Base-by-base conservation (phyloP, 1,140 invertebrate genomes). In the Ooceraea biroi region DNA sequence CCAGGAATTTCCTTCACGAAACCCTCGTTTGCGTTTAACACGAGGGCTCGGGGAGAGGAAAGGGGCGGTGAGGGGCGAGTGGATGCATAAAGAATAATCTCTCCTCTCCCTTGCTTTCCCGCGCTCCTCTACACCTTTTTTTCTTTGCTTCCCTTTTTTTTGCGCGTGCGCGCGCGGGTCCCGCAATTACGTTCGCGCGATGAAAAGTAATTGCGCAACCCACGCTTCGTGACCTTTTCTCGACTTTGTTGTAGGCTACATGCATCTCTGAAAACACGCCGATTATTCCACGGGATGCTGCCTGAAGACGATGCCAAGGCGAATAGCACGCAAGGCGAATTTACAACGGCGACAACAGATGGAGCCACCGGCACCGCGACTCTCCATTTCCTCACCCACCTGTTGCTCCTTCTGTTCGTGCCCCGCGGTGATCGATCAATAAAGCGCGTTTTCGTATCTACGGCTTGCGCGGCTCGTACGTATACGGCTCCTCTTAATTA, bases 131-230 rank as follows among this genome's bases (percentile, higher is more conserved):
- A 44, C 27, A 30, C 25, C 36, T 17, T 19, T n/a, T 3, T 27
- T 44, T 41, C 68, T 4, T 68, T 46, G 36, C 36, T 7, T 36
- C 36, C 36, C 36, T 12, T 4, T 1, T 25, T 0, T 2, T 0
- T 22, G 12, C 52, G 52, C 46, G 19, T n/a, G 55, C 27, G 17
- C 55, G 44, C 8, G 65, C 66, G 63, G 58, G 48, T 85, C 36
- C 73, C 69, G 61, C 82, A 90, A 89, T 87, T 85, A 87, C 83
- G 78, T 52, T 48, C 61, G 68, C 66, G 52, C 85, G 76, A 88
- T 90, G 84, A 90, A 87, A 88, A 87, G 85, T 65, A 82, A 90
- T 90, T 86, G 82, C 65, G 55, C 82, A 73, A 86, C 82, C 71
- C 82, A 72, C 88, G 85, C 82, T 78, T 74, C 73, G 71, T 86